Percentiles rank a stretch among this genome's conserved stretches.
Conservation (phyloP, 2,797 vertebrate genomes). For the Momotus momota region DNA sequence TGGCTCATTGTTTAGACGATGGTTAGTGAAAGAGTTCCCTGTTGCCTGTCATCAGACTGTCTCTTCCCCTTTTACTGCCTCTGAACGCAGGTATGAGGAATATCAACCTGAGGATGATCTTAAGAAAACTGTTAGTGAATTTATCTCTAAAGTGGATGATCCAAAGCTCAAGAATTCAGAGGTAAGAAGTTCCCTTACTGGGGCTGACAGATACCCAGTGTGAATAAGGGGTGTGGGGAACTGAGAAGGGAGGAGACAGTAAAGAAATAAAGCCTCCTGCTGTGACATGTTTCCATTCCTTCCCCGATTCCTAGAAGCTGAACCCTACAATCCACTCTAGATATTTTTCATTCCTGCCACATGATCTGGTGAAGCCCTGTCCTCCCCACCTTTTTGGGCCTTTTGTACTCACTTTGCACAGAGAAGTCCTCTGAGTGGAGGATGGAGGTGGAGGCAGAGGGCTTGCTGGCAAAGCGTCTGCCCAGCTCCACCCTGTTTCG, state of each 20-base stretch:
- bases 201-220: background rate
- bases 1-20: background rate
- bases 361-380: background rate
- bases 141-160: constrained; percentile 93
- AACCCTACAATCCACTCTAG: background rate
- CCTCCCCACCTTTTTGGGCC: background rate
- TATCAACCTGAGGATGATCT: constrained; percentile 92
- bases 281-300: background rate
- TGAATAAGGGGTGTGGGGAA: background rate
- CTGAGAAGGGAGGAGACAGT: background rate
- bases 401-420: background rate
- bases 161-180: constrained; percentile 95
- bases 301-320: background rate
- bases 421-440: constrained; percentile 14
- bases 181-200: constrained; percentile 79
- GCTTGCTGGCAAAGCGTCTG: constrained; percentile 39
- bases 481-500: constrained; percentile 77
- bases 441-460: background rate
- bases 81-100: constrained; percentile 88
- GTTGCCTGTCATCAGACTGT: background rate
- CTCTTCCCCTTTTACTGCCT: background rate
- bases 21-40: background rate
- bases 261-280: background rate
- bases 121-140: constrained; percentile 91
- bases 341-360: background rate